A percentile compares a stretch with the other conserved stretches of the same genome.
phyloP scores from a whole-genome alignment of 1,140 invertebrate species.

The Drosophila rufa region DNA sequence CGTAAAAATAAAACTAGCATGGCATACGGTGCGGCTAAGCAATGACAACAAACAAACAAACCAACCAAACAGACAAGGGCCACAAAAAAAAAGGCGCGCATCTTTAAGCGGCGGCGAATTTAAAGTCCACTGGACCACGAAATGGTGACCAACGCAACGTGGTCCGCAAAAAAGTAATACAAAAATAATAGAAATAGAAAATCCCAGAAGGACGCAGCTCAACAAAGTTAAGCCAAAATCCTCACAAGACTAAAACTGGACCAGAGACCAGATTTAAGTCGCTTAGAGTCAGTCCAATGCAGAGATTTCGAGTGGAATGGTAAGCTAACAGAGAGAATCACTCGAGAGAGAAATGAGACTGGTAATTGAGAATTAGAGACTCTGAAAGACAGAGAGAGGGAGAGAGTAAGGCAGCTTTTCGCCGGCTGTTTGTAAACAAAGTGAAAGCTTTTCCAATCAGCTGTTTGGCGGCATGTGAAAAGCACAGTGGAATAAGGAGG shows the following conservation, averaged over 20 bases:
- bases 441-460: slow-evolving; percentile 51
- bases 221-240: slow-evolving; percentile 50
- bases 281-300: not conserved
- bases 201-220: slow-evolving; percentile 26
- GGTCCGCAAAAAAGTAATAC: not conserved
- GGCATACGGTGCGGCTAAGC: slow-evolving; percentile 21
- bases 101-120: slow-evolving; percentile 56
- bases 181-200: slow-evolving; percentile 6
- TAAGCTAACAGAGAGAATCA: slow-evolving; percentile 17
- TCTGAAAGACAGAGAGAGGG: not conserved
- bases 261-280: slow-evolving; percentile 24
- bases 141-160: slow-evolving; percentile 43
- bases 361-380: not conserved
- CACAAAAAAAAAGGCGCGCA: slow-evolving; percentile 34
- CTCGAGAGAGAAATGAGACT: slow-evolving; percentile 19
- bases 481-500: slow-evolving; percentile 39
- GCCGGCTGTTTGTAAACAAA: slow-evolving; percentile 75
- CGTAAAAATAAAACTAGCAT: slow-evolving; percentile 57
- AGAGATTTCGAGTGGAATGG: slow-evolving; percentile 23
- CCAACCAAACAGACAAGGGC: slow-evolving; percentile 21
- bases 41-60: slow-evolving; percentile 49
- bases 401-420: slow-evolving; percentile 45
- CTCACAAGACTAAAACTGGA: slow-evolving; percentile 25
- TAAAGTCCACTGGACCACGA: slow-evolving; percentile 69
- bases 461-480: slow-evolving; percentile 8